Evolutionary conservation across 1,140 invertebrate genomes (phyloP), one percentile per base, ranked within the genome.

Genomic region (Dinoponera quadriceps): DNA sequence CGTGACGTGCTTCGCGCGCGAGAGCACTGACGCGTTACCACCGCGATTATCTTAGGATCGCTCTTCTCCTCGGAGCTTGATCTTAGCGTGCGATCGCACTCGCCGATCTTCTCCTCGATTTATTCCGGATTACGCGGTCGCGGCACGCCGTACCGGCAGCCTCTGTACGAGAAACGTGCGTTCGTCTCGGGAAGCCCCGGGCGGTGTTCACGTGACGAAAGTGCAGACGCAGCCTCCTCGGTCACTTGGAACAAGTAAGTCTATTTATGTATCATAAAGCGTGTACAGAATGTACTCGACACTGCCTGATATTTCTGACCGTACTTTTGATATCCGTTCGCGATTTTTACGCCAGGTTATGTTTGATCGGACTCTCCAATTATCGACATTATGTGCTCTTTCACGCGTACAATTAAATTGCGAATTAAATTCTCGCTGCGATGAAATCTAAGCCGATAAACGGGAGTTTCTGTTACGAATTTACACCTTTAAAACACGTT

Each of bases 211-310:
- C 88, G 89, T 83, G 89, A 90, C 88, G 82, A 88, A 85, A 90
- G 89, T 91, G 90, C 84, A 84, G 82, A 91, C 82, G 73, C 87
- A 74, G 71, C 75, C 27, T 71, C 63, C 55, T 65, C 86, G 88
- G 86, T 88, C 85, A 85, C 86, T 90, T 90, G 38, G 27, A 68
- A 87, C 86, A 91, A 90, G 90, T 91, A 72, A 91, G 90, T 91
- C 88, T 29, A 69, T 49, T 49, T 48, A 49, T 68, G 44, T n/a
- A 49, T 49, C 44, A 13, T 1, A 16, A 44, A 48, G 14, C 20
- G 22, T 2, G 2, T 44, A 44, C 20, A 16, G 14, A 38, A 44
- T 62, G 59, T 48, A 9, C 63, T 33, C 33, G 33, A 44, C 33
- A 16, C 25, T n/a, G 29, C 18, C 29, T 14, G 20, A 3, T 57